phyloP scores from a whole-genome alignment of 2,797 vertebrate genomes.

The Epinephelus malabaricus region DNA sequence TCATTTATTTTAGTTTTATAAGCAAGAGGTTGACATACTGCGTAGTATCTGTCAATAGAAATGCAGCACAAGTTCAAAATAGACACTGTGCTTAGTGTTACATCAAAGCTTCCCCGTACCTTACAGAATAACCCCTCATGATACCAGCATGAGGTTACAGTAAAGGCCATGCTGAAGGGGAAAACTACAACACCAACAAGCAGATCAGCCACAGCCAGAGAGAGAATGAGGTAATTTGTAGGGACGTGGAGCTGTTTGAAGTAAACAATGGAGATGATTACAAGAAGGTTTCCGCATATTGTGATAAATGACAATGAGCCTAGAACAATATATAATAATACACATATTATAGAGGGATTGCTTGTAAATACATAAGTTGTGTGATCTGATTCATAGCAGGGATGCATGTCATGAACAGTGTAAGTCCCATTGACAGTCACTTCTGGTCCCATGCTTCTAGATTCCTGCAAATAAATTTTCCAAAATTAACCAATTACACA shows the following conservation, averaged over 20 bases:
- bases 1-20: slow-evolving; percentile 84
- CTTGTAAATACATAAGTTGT: background rate
- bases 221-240: slow-evolving; percentile 49
- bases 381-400: slow-evolving; percentile 39
- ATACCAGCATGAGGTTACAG: slow-evolving; percentile 82
- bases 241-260: slow-evolving; percentile 56
- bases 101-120: slow-evolving; percentile 80
- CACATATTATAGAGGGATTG: slow-evolving; percentile 33
- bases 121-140: slow-evolving; percentile 81
- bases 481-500: background rate
- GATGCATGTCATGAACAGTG: slow-evolving; percentile 18
- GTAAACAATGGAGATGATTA: slow-evolving; percentile 48
- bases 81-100: slow-evolving; percentile 83
- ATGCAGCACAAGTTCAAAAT: slow-evolving; percentile 85
- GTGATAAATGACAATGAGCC: slow-evolving; percentile 38
- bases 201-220: slow-evolving; percentile 52
- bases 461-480: background rate
- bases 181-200: slow-evolving; percentile 51
- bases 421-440: background rate
- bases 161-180: slow-evolving; percentile 41
- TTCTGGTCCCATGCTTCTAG: slow-evolving; percentile 8
- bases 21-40: slow-evolving; percentile 87
- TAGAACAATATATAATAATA: slow-evolving; percentile 36
- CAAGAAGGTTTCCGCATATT: slow-evolving; percentile 55
- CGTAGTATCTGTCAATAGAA: slow-evolving; percentile 82